Base-by-base conservation (phyloP, 2,113 vertebrate genomes). In the Mus musculus region DNA sequence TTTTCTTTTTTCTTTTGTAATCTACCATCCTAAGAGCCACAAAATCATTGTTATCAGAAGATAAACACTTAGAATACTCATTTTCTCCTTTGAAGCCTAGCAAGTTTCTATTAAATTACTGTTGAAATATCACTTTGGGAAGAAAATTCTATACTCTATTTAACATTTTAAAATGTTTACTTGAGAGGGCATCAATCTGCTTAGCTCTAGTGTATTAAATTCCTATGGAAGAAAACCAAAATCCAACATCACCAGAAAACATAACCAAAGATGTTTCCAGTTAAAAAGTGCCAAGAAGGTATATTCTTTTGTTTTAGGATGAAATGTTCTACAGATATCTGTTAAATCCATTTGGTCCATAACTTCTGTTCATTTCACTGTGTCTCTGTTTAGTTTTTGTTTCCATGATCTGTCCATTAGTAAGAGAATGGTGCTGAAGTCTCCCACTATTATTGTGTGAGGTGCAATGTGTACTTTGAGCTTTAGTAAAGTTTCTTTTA, bases 11-110 rank as follows among this genome's bases (percentile, higher is more conserved):
- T 46, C 46, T 95, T 61, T 85, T 91, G 5, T 75, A 56, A 65
- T 2, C 46, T 82, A 93, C 33, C 14, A 93, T 9, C 7, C 36
- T 19, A 94, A 96, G 24, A 95, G 36, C 19, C 30, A 75, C 88
- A 46, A 90, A 14, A 54, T 63, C 59, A 93, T 85, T 88, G 61
- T 95, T 73, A 67, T 22, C 20, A 42, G n/a, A 17, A 10, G 7
- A 36, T 49, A 90, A 78, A 67, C 6, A 82, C 12, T 89, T 81
- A n/a, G 17, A 52, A 78, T 73, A 86, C 61, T n/a, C 8, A 61
- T 91, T 90, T 75, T 61, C 30, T 4, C 89, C 24, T 96, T 96
- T 76, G 39, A 95, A 90, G 56, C 20, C 17, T 16, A 89, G 12
- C 0, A 95, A 71, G 5, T 93, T 90, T 89, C 22, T 86, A 63